Base-by-base conservation (phyloP, 2,888 invertebrate species). In the Phengaris arion region DNA sequence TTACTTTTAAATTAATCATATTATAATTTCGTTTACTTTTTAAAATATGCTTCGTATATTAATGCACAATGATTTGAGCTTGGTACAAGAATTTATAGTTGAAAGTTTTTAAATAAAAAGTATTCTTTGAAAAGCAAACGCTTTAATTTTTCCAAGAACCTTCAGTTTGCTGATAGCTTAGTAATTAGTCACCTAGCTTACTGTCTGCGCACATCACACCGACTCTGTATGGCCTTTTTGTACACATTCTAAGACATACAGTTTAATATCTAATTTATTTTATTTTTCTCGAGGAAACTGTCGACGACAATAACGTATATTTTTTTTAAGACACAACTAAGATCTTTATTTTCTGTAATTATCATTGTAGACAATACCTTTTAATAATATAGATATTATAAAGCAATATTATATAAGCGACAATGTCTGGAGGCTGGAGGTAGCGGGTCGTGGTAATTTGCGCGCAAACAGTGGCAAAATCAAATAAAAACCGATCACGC, bases 401-500 rank as follows among this genome's bases (percentile, higher is more conserved):
- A 74, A 74, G 35, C 57, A 68, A 68, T 51, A 75, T 75, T 75
- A 54, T 76, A 75, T 74, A 76, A 77, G 73, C 68, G 76, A 79
- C 77, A 77, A 76, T 78, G 79, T 81, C 77, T 64, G 35, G 75
- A 48, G 81, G 81, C 77, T 64, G 35, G 75, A 84, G 85, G 85
- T 82, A 85, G 82, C 82, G 84, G 83, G 82, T 85, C 86, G 85
- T 80, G 85, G 88, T 91, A 92, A 93, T 93, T 91, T 88, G 82
- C 85, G 87, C 86, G 92, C 89, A 93, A 93, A 93, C 92, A 92
- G 88, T 86, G 86, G 85, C 86, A 83, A 88, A 93, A 93, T 93
- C 93, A 92, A 93, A 93, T 93, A 93, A 93, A 93, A 89, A 87
- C 88, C 91, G 92, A 93, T 93, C 93, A 89, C 87, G 85, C 87